These are phyloP conservation scores for Phainopepla nitens DNA, from an alignment of 2,113 vertebrate species.

Conservation along the genomic window DNA sequence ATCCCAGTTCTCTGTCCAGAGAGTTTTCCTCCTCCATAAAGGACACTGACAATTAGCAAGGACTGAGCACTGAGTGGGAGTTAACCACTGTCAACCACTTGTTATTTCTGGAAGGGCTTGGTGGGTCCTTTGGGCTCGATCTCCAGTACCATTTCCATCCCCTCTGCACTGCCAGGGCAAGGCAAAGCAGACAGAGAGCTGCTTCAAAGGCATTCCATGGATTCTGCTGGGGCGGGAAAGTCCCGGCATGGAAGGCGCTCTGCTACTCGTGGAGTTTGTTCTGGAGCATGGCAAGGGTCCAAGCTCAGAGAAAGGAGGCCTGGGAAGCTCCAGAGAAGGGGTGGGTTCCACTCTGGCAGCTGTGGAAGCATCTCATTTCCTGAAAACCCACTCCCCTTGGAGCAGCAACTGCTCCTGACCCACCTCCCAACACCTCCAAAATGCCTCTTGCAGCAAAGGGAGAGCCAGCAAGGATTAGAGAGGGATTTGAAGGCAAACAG, in stretches of 20 bases:
- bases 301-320: not conserved
- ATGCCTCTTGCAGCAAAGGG: not conserved
- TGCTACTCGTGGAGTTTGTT: not conserved
- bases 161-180: not conserved
- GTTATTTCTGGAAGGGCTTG: conserved; percentile 30
- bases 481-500: not conserved
- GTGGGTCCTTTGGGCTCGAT: not conserved
- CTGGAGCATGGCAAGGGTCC: not conserved
- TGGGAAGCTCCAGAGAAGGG: conserved; percentile 22
- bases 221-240: conserved; percentile 1
- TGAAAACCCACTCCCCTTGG: not conserved
- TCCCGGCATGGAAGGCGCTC: not conserved
- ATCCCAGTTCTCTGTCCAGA: not conserved
- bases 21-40: not conserved
- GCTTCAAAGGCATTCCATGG: conserved; percentile 36
- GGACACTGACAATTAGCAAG: not conserved
- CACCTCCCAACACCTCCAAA: not conserved
- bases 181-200: not conserved
- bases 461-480: not conserved
- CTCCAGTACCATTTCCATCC: conserved; percentile 5
- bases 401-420: not conserved
- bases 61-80: not conserved
- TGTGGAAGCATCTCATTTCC: not conserved
- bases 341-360: not conserved
- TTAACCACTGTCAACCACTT: conserved; percentile 6